Evolutionary conservation across 2,113 vertebrate species (phyloP).

Genomic region (Malurus cyaneus): DNA sequence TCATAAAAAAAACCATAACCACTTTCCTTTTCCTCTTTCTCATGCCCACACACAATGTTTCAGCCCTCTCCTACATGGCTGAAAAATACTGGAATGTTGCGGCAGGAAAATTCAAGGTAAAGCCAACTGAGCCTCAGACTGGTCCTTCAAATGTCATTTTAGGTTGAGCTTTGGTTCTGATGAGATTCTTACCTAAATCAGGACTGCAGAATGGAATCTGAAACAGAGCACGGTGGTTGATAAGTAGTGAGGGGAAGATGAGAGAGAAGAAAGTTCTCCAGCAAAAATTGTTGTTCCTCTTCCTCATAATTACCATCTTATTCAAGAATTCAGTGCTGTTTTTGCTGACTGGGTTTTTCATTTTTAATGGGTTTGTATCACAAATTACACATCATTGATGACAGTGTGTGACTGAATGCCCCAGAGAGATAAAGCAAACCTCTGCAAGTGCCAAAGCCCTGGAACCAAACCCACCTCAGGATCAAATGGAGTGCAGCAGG

Average conservation of each 20-base stretch:
- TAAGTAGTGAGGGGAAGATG: neutral
- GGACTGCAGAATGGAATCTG: neutral
- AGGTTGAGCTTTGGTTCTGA: neutral
- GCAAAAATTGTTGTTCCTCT: neutral
- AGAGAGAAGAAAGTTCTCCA: neutral
- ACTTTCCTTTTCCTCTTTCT: neutral
- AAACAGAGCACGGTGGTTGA: neutral
- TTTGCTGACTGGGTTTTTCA: neutral
- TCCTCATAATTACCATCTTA: neutral
- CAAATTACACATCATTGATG: neutral
- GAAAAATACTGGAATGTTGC: neutral
- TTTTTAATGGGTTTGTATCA: rapidly evolving
- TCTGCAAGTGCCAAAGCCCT: neutral
- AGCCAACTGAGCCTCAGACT: neutral
- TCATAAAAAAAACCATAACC: neutral
- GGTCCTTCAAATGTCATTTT: neutral
- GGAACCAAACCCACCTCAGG: neutral
- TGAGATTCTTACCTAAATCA: neutral
- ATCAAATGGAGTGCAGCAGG: neutral
- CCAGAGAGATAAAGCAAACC: neutral
- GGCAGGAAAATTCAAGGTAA: neutral
- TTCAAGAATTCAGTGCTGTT: neutral
- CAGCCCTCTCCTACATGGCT: neutral
- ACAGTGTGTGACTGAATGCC: neutral
- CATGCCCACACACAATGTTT: neutral